Percentiles rank a stretch among this genome's conserved stretches.
Evolutionary conservation across 1,140 invertebrate species (phyloP).

Genomic region (Pomacea maculata): DNA sequence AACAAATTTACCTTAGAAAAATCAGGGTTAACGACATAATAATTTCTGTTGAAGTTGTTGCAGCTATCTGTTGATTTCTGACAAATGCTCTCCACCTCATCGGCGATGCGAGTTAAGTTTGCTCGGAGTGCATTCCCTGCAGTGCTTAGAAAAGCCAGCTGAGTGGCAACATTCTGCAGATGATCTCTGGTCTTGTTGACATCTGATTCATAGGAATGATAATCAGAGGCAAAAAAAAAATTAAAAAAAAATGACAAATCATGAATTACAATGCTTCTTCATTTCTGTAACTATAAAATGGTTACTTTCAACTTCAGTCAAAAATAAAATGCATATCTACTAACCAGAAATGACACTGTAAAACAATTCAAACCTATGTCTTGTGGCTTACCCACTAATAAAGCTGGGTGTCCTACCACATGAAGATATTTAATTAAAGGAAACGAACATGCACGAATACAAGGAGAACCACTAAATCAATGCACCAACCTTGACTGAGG

Average conservation of each 20-base stretch:
- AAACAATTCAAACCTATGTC: too few relatives aligned
- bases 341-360: too few relatives aligned
- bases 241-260: not conserved
- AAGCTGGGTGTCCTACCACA: too few relatives aligned
- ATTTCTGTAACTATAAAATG: not conserved
- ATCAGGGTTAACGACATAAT: slow-evolving; percentile 23
- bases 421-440: too few relatives aligned
- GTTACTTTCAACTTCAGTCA: too few relatives aligned
- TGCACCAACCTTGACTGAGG: slow-evolving; percentile 36
- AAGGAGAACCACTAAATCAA: not conserved
- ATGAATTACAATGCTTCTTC: not conserved
- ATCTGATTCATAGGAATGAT: slow-evolving; percentile 26
- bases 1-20: slow-evolving; percentile 27
- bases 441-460: too few relatives aligned
- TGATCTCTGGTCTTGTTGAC: slow-evolving; percentile 24
- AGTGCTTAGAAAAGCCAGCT: slow-evolving; percentile 23
- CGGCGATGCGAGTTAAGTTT: slow-evolving; percentile 25
- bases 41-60: not conserved
- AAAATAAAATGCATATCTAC: too few relatives aligned
- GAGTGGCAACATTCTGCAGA: slow-evolving; percentile 21
- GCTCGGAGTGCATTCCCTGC: slow-evolving; percentile 14
- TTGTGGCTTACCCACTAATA: too few relatives aligned
- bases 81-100: not conserved
- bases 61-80: not conserved
- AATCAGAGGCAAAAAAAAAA: not conserved